phyloP scores from a whole-genome alignment of 2,113 vertebrate genomes.

The Perognathus longimembris region DNA sequence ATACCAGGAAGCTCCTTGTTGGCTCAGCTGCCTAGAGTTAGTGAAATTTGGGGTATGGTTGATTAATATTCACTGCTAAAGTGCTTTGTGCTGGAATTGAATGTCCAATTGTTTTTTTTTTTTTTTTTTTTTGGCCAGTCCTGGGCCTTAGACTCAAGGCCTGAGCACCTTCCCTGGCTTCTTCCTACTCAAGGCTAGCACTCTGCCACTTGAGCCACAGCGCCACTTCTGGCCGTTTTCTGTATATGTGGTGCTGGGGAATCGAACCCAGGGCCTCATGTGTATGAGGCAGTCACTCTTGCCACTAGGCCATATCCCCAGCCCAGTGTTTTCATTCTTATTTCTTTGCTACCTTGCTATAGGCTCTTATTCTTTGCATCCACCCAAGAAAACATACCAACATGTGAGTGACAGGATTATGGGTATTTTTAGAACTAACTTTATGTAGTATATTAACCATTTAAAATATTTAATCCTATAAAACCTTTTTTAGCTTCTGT shows the following conservation, averaged over 20 bases:
- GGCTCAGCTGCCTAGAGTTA: background rate
- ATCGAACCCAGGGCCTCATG: too few relatives aligned
- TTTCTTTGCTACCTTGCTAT: background rate
- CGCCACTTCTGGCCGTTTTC: too few relatives aligned
- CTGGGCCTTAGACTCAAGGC: too few relatives aligned
- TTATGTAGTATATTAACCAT: background rate
- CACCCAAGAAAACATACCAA: background rate
- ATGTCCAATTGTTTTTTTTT: background rate
- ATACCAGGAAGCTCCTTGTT: background rate
- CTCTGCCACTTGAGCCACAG: too few relatives aligned
- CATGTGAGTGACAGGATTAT: background rate
- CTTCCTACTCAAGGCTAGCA: too few relatives aligned
- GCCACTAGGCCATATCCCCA: too few relatives aligned
- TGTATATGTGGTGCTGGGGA: too few relatives aligned
- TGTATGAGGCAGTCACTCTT: too few relatives aligned
- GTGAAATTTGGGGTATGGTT: background rate
- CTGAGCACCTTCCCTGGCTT: too few relatives aligned
- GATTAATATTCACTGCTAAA: background rate
- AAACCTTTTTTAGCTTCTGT: slow-evolving; percentile 23
- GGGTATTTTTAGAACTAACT: background rate
- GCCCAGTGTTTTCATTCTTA: too few relatives aligned
- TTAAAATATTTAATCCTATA: background rate
- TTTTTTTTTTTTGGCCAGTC: too few relatives aligned
- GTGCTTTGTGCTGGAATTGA: slow-evolving; percentile 2
- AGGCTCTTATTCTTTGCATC: background rate